Evolutionary conservation across 2,888 invertebrate genomes (phyloP).

Genomic region (Hydroisotoma schaefferi): DNA sequence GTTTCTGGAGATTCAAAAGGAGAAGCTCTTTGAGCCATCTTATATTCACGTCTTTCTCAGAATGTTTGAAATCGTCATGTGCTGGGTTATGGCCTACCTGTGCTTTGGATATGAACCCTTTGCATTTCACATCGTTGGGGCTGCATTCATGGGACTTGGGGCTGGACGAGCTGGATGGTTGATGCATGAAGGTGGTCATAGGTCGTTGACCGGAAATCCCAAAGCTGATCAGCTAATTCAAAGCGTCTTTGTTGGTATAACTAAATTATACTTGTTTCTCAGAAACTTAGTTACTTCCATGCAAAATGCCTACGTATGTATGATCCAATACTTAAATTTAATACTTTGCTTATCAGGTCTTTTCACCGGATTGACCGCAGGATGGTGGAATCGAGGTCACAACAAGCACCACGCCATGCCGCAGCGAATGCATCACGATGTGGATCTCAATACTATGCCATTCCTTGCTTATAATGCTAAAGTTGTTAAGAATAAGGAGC

Average conservation of each 20-base stretch:
- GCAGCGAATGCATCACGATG: conserved; percentile 44
- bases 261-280: neutral
- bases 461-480: conserved; percentile 43
- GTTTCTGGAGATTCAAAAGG: conserved; percentile 32
- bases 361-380: conserved; percentile 41
- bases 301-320: neutral
- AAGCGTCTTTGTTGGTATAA: conserved; percentile 34
- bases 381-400: conserved; percentile 40
- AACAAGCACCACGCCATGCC: conserved; percentile 48
- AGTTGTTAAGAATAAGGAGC: conserved; percentile 27
- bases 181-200: conserved; percentile 46
- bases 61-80: conserved; percentile 27
- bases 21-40: conserved; percentile 43
- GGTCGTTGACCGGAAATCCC: conserved; percentile 43
- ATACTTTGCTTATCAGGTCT: conserved; percentile 21
- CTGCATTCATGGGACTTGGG: conserved; percentile 35
- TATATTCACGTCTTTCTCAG: conserved; percentile 39
- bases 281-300: too few species aligned
- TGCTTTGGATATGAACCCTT: neutral
- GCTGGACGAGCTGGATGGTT: conserved; percentile 44
- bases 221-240: conserved; percentile 43
- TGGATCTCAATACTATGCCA: conserved; percentile 45
- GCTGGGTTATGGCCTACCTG: neutral
- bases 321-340: neutral
- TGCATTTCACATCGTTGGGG: neutral